Percentiles rank a stretch among this genome's conserved stretches.
Evolutionary conservation across 2,113 vertebrate genomes (phyloP).

Genomic region (Sapayoa aenigma): DNA sequence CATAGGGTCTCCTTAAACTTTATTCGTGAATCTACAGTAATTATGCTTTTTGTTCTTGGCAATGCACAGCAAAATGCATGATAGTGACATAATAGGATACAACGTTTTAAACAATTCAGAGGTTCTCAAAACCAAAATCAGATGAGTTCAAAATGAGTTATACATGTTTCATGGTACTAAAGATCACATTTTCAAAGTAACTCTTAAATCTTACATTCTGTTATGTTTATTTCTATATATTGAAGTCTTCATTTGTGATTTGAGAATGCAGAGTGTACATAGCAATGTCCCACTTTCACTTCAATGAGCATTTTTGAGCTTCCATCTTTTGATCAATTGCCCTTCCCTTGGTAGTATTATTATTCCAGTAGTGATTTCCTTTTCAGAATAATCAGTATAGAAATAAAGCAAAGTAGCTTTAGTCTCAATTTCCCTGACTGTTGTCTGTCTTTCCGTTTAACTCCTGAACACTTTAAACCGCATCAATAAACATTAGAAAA

Average conservation of each 20-base stretch:
- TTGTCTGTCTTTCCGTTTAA: not conserved
- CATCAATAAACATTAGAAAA: conserved; percentile 8
- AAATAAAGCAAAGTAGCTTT: not conserved
- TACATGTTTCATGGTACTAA: not conserved
- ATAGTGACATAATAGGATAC: not conserved
- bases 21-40: not conserved
- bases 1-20: not conserved
- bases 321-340: not conserved
- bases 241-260: not conserved
- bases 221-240: not conserved
- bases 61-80: not conserved
- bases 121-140: not conserved
- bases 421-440: not conserved
- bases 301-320: not conserved
- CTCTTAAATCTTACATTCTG: not conserved
- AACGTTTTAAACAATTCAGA: not conserved
- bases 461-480: not conserved
- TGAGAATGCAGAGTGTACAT: not conserved
- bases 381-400: not conserved
- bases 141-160: not conserved
- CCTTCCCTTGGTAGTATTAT: not conserved
- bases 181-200: not conserved
- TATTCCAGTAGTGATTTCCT: not conserved
- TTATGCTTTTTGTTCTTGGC: not conserved
- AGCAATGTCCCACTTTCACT: not conserved